Evolutionary conservation across 2,888 invertebrate species (phyloP), one percentile per base, ranked within the genome.

Genomic region (Chouioia cunea): DNA sequence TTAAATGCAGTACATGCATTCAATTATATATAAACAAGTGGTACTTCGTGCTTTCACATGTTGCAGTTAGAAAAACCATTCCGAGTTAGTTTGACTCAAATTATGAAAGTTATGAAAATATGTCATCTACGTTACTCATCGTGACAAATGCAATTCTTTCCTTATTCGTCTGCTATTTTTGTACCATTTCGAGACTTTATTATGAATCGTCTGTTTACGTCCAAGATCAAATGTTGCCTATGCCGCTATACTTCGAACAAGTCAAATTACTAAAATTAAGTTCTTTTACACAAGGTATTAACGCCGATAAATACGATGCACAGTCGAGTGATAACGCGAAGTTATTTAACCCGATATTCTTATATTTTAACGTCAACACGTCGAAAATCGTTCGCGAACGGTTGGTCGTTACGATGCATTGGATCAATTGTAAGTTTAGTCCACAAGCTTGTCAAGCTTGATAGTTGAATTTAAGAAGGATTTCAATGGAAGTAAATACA

Each of bases 41-140:
- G 76, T 77, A 79, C 78, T 80, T 77, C 80, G 82, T 83, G 81
- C 79, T 78, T 79, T 76, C 77, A 79, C 79, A 77, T 78, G 78
- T 79, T 77, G 73, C 77, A 75, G 79, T 83, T 82, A 79, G 76
- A 80, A 80, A 77, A 81, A 83, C 79, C 81, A 83, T 83, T 82
- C 79, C 80, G 77, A 79, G 82, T 82, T 83, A 82, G 82, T 82
- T 77, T 76, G 47, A 54, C 27, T 27, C 27, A 27, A 27, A 27
- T 27, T 27, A 27, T 27, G 27, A 27, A 27, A 27, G 27, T 27
- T 27, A 27, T 48, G 48, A 48, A 48, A 48, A 48, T 14, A 14
- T 27, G 27, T 27, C 4, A 48, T 16, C 50, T 48, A 8, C n/a
- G 18, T 48, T 4, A 16, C 18, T 18, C 16, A 4, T n/a, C 16